A percentile compares a stretch with the other conserved stretches of the same genome.
These are phyloP conservation scores for Caenorhabditis sp. DNA, from an alignment of 2,888 invertebrate species.

Conservation along the genomic window DNA sequence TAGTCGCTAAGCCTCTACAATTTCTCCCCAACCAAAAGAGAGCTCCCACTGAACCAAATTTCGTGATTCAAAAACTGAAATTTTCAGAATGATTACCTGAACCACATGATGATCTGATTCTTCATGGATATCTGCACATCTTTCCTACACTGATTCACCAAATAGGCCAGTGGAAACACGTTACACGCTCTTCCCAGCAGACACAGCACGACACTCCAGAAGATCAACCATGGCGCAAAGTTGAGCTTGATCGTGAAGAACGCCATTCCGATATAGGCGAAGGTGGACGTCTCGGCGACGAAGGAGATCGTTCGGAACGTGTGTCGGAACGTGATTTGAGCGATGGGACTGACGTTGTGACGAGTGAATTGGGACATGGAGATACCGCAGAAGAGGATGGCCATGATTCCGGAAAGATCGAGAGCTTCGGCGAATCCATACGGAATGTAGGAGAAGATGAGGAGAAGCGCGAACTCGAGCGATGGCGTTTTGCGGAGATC, in stretches of 20 bases:
- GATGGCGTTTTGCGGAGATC: conserved; percentile 98
- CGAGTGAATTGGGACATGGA: conserved; percentile 99
- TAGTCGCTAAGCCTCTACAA: neutral
- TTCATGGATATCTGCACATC: conserved; percentile 93
- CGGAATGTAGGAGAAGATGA: conserved; percentile 98
- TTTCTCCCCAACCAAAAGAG: neutral
- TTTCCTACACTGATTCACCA: conserved; percentile 94
- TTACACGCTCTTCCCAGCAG: conserved; percentile 95
- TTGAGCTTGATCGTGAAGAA: conserved; percentile 95
- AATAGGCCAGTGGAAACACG: conserved; percentile 94
- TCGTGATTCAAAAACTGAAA: conserved; percentile 11
- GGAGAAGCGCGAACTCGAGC: conserved; percentile 97
- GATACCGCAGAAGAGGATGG: conserved; percentile 97
- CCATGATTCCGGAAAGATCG: conserved; percentile 97
- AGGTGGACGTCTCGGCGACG: conserved; percentile 97
- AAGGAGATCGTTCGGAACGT: conserved; percentile 97
- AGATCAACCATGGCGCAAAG: conserved; percentile 91
- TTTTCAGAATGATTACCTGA: conserved; percentile 12
- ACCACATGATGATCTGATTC: conserved; percentile 99
- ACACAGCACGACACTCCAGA: conserved; percentile 95
- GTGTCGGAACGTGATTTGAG: conserved; percentile 99
- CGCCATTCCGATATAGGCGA: conserved; percentile 96
- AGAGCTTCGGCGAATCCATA: conserved; percentile 98
- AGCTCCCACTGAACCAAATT: neutral
- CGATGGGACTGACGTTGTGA: conserved; percentile 96